Evolutionary conservation across 2,797 vertebrate genomes (phyloP).

Genomic region (Sebastes trivittatus): DNA sequence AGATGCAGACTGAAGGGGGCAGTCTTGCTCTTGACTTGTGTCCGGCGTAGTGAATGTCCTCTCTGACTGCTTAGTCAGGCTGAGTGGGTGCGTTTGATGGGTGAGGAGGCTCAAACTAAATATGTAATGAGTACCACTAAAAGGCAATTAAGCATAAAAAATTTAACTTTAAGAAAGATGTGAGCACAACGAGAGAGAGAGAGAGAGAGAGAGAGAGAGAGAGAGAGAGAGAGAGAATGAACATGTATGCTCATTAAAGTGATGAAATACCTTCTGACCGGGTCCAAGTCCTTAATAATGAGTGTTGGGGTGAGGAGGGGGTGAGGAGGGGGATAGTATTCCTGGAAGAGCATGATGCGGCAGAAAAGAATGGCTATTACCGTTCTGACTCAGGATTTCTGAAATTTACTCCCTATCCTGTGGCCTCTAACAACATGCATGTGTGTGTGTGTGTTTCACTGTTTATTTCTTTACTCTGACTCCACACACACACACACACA

Average conservation of each 20-base stretch:
- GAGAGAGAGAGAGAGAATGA: slow-evolving; percentile 15
- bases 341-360: slow-evolving; percentile 74
- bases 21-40: slow-evolving; percentile 57
- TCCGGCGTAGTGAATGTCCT: not conserved
- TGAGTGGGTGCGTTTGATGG: slow-evolving; percentile 29
- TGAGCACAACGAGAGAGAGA: not conserved
- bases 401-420: slow-evolving; percentile 26
- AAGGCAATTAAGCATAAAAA: slow-evolving; percentile 39
- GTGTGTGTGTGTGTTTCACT: not conserved
- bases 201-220: not conserved
- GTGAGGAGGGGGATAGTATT: slow-evolving; percentile 54
- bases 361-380: slow-evolving; percentile 61
- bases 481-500: not conserved
- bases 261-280: slow-evolving; percentile 35
- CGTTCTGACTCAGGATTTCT: slow-evolving; percentile 69
- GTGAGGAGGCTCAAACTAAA: slow-evolving; percentile 24
- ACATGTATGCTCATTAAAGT: slow-evolving; percentile 31
- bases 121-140: slow-evolving; percentile 47
- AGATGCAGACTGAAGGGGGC: slow-evolving; percentile 67
- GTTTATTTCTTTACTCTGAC: slow-evolving; percentile 35
- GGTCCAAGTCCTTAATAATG: slow-evolving; percentile 47
- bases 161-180: not conserved
- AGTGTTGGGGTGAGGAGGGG: slow-evolving; percentile 37
- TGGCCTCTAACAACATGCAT: slow-evolving; percentile 1
- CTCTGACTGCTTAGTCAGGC: slow-evolving; percentile 12